Conservation (phyloP, 2,113 vertebrate species). For the Varanus komodoensis region DNA sequence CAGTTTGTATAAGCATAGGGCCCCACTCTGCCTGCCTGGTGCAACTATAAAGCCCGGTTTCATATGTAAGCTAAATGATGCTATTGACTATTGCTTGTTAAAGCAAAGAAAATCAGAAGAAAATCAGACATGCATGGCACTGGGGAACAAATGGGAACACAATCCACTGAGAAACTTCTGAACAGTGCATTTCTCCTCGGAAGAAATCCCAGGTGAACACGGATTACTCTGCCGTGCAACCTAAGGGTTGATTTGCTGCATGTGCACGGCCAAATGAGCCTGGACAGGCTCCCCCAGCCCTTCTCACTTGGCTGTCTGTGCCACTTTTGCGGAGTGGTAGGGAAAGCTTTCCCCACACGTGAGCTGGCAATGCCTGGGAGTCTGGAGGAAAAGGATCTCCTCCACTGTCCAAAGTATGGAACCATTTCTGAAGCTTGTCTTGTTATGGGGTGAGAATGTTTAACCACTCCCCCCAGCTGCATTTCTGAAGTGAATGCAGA, state of each 20-base stretch:
- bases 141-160: not conserved
- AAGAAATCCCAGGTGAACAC: too few relatives aligned
- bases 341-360: not conserved
- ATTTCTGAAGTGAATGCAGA: too few relatives aligned
- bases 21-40: constrained; percentile 29
- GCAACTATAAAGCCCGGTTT: constrained; percentile 49
- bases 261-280: not conserved
- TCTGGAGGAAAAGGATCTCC: not conserved
- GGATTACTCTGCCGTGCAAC: too few relatives aligned
- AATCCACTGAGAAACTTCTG: not conserved
- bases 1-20: constrained; percentile 48
- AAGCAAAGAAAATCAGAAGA: not conserved
- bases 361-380: not conserved
- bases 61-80: rapidly evolving
- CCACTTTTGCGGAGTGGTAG: not conserved
- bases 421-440: too few relatives aligned
- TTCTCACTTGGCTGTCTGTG: not conserved
- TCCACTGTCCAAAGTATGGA: too few relatives aligned
- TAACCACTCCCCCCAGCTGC: too few relatives aligned
- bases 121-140: not conserved
- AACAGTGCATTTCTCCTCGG: too few relatives aligned
- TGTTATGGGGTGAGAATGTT: too few relatives aligned
- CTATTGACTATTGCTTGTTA: not conserved
- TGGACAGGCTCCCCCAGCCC: too few relatives aligned
- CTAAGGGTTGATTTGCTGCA: too few relatives aligned